These are phyloP conservation scores for Eupeodes latifasciatus DNA, from an alignment of 2,888 invertebrate species.

Conservation along the genomic window DNA sequence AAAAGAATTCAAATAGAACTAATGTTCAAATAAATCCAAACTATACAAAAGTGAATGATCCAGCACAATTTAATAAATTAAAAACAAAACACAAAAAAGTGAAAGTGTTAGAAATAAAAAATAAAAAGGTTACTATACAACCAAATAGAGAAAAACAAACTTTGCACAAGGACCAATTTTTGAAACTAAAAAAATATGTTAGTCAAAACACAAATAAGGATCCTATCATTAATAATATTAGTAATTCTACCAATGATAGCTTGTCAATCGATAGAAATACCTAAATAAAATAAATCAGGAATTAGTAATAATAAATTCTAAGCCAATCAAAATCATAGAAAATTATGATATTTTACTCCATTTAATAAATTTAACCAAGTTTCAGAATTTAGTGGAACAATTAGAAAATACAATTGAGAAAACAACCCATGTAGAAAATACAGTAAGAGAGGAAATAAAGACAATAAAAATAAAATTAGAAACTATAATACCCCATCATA, in stretches of 20 bases:
- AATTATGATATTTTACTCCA: not conserved
- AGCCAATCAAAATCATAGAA: not conserved
- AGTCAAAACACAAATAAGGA: not conserved
- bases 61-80: too few relatives aligned
- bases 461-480: too few relatives aligned
- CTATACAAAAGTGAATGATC: too few relatives aligned
- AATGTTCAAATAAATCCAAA: too few relatives aligned
- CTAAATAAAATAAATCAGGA: not conserved
- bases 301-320: not conserved
- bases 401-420: not conserved
- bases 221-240: not conserved
- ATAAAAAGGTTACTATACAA: not conserved
- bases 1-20: not conserved
- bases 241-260: not conserved
- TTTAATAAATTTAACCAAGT: not conserved
- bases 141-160: conserved; percentile 4
- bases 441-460: too few relatives aligned
- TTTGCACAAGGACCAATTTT: not conserved
- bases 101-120: not conserved
- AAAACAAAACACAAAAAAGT: not conserved
- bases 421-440: not conserved
- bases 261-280: not conserved
- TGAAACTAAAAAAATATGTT: not conserved
- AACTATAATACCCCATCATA: too few relatives aligned
- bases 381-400: not conserved